Percentiles rank a stretch among this genome's conserved stretches.
These are phyloP conservation scores for Nysson spinosus DNA, from an alignment of 2,888 invertebrate species.

Conservation along the genomic window DNA sequence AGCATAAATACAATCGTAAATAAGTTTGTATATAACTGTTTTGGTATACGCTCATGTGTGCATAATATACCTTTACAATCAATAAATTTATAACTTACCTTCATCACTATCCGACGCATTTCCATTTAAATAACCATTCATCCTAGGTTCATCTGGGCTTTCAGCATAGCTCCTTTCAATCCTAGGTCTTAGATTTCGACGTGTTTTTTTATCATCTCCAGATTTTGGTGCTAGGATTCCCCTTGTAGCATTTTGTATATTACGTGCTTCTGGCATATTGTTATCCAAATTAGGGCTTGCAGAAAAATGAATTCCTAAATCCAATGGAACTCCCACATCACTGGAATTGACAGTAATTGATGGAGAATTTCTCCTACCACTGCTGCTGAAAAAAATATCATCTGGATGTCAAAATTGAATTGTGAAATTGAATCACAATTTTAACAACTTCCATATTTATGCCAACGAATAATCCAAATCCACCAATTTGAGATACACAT, in stretches of 20 bases:
- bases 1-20: conserved; percentile 23
- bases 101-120: conserved; percentile 75
- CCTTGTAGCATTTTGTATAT: conserved; percentile 74
- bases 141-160: conserved; percentile 84
- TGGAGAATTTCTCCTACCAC: conserved; percentile 72
- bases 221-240: conserved; percentile 74
- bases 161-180: conserved; percentile 93
- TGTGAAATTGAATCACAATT: neutral
- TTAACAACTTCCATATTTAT: neutral
- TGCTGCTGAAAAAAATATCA: conserved; percentile 60
- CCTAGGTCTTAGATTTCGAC: conserved; percentile 89
- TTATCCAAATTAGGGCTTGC: conserved; percentile 68
- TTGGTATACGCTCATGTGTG: too few species aligned
- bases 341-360: conserved; percentile 62
- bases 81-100: conserved; percentile 58
- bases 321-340: conserved; percentile 67
- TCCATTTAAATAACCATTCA: conserved; percentile 79
- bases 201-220: conserved; percentile 75
- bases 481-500: too few species aligned
- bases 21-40: too few species aligned
- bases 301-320: conserved; percentile 71
- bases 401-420: neutral
- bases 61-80: too few species aligned
- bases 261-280: conserved; percentile 72
- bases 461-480: too few species aligned